A percentile compares a stretch with the other conserved stretches of the same genome.
Conservation (phyloP, 2,797 vertebrate genomes). For the Ptychobarbus kaznakovi region DNA sequence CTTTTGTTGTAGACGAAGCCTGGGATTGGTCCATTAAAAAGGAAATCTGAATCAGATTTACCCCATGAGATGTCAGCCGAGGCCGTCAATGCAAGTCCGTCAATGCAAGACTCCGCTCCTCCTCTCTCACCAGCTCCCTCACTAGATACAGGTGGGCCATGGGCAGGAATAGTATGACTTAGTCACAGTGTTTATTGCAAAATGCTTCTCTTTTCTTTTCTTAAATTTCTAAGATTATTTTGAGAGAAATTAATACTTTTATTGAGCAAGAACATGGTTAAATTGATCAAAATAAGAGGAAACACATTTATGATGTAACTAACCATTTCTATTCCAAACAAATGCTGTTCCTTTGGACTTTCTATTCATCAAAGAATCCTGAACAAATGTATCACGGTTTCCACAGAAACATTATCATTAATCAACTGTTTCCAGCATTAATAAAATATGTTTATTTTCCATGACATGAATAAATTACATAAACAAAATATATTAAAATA, state of each 20-base stretch:
- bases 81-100: slow-evolving; percentile 66
- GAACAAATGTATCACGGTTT: too few species aligned
- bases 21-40: slow-evolving; percentile 83
- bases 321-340: neutral
- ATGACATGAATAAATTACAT: neutral
- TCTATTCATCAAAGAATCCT: too few species aligned
- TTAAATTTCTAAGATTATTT: too few species aligned
- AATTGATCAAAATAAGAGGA: too few species aligned
- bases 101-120: slow-evolving; percentile 77
- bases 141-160: slow-evolving; percentile 72
- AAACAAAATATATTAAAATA: neutral
- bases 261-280: too few species aligned
- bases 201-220: neutral
- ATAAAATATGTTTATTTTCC: neutral
- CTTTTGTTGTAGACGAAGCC: slow-evolving; percentile 81
- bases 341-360: neutral
- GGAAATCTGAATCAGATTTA: slow-evolving; percentile 92
- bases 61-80: slow-evolving; percentile 76
- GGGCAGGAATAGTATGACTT: neutral
- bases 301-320: neutral
- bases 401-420: too few species aligned
- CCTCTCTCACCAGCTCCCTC: slow-evolving; percentile 77
- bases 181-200: neutral
- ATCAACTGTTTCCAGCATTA: neutral
- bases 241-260: too few species aligned